phyloP scores from a whole-genome alignment of 2,888 invertebrate species.

The Acleris laterana region DNA sequence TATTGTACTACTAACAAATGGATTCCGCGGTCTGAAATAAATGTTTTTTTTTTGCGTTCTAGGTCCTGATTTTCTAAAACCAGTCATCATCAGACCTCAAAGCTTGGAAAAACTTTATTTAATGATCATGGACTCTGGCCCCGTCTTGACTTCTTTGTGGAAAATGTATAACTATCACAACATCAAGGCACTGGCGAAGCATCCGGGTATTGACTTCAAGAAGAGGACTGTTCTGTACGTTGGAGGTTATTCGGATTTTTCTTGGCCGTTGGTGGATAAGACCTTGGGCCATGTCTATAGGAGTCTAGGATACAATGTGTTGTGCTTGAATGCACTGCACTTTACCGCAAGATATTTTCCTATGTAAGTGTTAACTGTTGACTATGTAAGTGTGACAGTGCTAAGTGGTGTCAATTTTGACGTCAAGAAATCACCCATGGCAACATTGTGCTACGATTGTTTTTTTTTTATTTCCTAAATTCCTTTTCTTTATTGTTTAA shows the following conservation, averaged over 20 bases:
- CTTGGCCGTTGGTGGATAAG: conserved; percentile 48
- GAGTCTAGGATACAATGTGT: conserved; percentile 58
- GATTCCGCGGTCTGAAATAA: too few relatives aligned
- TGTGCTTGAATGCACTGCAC: conserved; percentile 56
- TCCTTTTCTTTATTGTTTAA: too few relatives aligned
- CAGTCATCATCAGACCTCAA: conserved; percentile 54
- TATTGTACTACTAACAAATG: too few relatives aligned
- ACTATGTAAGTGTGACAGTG: too few relatives aligned
- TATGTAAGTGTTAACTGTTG: conserved; percentile 56
- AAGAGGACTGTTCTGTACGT: conserved; percentile 62
- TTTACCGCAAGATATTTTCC: conserved; percentile 64
- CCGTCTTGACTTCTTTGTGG: conserved; percentile 39
- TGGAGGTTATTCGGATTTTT: conserved; percentile 64
- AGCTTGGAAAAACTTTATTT: conserved; percentile 56
- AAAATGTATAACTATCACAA: conserved; percentile 61
- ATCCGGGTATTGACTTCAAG: conserved; percentile 50
- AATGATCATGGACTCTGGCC: conserved; percentile 47
- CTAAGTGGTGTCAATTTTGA: too few relatives aligned
- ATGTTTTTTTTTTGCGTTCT: conserved; percentile 28
- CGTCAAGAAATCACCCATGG: too few relatives aligned
- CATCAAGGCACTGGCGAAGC: conserved; percentile 52
- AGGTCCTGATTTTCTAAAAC: conserved; percentile 61
- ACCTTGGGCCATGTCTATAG: conserved; percentile 51
- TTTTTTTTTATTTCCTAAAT: too few relatives aligned
- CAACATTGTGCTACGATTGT: too few relatives aligned